Conservation (phyloP, 2,888 invertebrate species). For the Actias luna region DNA sequence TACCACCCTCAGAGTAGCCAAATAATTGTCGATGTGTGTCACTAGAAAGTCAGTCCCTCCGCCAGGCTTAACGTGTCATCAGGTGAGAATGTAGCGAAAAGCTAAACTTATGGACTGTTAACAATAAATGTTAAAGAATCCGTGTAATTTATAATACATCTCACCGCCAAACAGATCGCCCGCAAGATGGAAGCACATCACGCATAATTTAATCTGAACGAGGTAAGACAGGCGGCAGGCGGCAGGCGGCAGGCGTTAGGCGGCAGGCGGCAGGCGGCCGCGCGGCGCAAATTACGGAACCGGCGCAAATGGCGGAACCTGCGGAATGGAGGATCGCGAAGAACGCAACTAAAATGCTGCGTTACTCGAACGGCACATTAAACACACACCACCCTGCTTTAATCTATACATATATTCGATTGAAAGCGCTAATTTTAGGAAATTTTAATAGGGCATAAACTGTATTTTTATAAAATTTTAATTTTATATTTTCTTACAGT, state of each 20-base stretch:
- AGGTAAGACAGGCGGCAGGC: slow-evolving; percentile 10
- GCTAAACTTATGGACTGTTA: not conserved
- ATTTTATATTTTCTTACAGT: too few relatives aligned
- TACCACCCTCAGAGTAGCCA: too few relatives aligned
- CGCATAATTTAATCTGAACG: slow-evolving; percentile 28
- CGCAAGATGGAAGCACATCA: slow-evolving; percentile 18
- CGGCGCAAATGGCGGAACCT: slow-evolving; percentile 28
- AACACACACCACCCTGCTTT: not conserved
- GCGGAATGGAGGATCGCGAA: slow-evolving; percentile 21
- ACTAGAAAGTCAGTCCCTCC: too few relatives aligned
- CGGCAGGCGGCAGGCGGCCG: slow-evolving; percentile 22
- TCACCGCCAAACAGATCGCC: slow-evolving; percentile 8
- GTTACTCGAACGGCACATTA: not conserved
- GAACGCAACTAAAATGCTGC: slow-evolving; percentile 20
- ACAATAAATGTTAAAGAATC: not conserved
- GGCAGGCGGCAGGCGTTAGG: slow-evolving; percentile 15
- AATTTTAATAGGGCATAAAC: too few relatives aligned
- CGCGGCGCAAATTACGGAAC: slow-evolving; percentile 21
- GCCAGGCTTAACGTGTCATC: too few relatives aligned
- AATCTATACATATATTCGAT: not conserved
- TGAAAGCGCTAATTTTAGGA: not conserved
- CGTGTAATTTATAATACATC: not conserved
- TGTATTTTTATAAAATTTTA: too few relatives aligned
- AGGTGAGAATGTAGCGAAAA: too few relatives aligned
- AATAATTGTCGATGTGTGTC: too few relatives aligned